phyloP scores from a whole-genome alignment of 1,140 invertebrate species.

The Trissolcus basalis region DNA sequence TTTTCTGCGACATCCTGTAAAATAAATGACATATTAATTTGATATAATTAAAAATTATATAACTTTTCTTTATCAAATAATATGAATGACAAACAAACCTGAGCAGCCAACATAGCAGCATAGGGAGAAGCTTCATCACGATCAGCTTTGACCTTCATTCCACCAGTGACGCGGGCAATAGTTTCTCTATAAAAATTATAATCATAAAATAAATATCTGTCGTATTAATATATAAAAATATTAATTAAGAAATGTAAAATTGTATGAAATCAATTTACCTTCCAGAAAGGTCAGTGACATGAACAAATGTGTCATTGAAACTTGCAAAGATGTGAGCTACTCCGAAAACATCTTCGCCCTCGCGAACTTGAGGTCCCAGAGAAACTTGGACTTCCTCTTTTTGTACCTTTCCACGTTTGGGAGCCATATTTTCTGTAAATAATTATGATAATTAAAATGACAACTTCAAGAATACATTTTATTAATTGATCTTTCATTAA shows the following conservation, averaged over 20 bases:
- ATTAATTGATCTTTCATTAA: no score
- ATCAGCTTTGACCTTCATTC: constrained; percentile 99
- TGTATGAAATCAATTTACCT: constrained; percentile 79
- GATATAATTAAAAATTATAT: neutral
- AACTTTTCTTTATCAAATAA: no score
- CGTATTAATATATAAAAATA: no score
- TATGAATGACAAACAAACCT: no score
- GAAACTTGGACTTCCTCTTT: constrained; percentile 98
- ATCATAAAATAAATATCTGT: no score
- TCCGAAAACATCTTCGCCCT: constrained; percentile 98
- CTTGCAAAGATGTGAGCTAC: constrained; percentile 99
- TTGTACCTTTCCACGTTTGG: constrained; percentile 96
- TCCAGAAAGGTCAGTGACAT: constrained; percentile 99
- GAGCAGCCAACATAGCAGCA: constrained; percentile 99
- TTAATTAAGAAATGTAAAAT: no score
- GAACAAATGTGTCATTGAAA: constrained; percentile 99
- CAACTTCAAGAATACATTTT: no score
- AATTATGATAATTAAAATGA: no score
- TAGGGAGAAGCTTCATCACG: constrained; percentile 99
- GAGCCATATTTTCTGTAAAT: constrained; percentile 86
- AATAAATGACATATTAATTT: no score
- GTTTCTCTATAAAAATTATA: constrained; percentile 94
- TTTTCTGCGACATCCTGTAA: constrained; percentile 97
- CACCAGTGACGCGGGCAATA: constrained; percentile 98
- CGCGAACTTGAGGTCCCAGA: constrained; percentile 96